Base-by-base conservation (phyloP, 2,888 invertebrate species). In the Iphiclides podalirius region DNA sequence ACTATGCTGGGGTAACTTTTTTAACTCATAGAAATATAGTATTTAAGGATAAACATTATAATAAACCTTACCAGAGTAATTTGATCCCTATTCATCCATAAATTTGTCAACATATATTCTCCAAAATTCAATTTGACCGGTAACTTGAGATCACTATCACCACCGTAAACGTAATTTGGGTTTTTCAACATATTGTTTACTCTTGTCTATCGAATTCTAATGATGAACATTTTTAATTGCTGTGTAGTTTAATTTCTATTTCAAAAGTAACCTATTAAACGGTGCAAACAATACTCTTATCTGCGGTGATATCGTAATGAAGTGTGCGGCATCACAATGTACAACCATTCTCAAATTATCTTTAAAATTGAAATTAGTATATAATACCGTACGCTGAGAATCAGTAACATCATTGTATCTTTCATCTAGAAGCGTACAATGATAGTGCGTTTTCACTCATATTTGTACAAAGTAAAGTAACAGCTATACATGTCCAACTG, bases 121-220 rank as follows among this genome's bases (percentile, higher is more conserved):
- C 60, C 60, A 14, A 57, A 55, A 36, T 61, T 56, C 4, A 60
- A 37, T 20, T 57, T 51, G 0, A 47, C 50, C 1, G 61, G 56
- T 4, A 61, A 26, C 0, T 23, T 13, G 1, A 53, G 34, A 17
- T 47, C 47, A 1, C 2, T 6, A 9, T 37, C 46, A 0, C 48
- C 47, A 11, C 60, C 59, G 33, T 57, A 61, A 6, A 61, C 54
- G 34, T 61, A 57, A 12, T 54, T 40, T 0, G 53, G 52, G 37
- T 59, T 61, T 26, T 42, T 53, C 28, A 59, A 48, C 61, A 61
- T 61, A 35, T 15, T 51, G 17, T 1, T 28, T 28, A n/a, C n/a
- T 28, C 2, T 9, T 28, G 20, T 9, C 28, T 9, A 9, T 28
- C 2, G n/a, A 4, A 28, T 9, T 28, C 7, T 28, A 4, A 9